A percentile compares a stretch with the other conserved stretches of the same genome.
phyloP scores from a whole-genome alignment of 2,797 vertebrate genomes.

The Staurois parvus region DNA sequence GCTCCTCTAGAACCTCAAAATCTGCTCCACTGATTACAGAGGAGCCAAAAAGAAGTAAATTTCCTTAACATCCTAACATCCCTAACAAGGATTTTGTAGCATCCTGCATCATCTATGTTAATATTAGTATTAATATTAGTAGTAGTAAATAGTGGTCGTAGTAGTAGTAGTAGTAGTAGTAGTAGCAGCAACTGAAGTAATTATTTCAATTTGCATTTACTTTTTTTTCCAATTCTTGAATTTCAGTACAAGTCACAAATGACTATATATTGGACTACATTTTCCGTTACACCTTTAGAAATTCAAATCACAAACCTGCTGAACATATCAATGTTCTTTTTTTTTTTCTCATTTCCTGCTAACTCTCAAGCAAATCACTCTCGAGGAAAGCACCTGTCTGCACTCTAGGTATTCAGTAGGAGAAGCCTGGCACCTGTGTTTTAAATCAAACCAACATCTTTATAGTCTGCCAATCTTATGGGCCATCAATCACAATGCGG shows the following conservation, averaged over 20 bases:
- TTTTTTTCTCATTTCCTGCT: not conserved
- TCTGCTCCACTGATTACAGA: no score
- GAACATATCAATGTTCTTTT: not conserved
- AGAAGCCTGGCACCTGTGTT: not conserved
- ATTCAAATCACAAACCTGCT: not conserved
- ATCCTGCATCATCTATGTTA: no score
- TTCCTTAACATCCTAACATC: no score
- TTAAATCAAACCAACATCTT: conserved; percentile 13
- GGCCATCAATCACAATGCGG: conserved; percentile 11
- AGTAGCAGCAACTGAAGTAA: no score
- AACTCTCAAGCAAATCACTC: not conserved
- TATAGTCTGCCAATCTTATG: not conserved
- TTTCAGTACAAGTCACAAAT: not conserved
- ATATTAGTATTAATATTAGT: no score
- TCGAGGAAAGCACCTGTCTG: not conserved
- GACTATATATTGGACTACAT: not conserved
- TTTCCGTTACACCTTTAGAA: not conserved
- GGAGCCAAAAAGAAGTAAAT: no score
- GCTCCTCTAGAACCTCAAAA: no score
- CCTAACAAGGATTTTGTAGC: no score
- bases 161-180: no score
- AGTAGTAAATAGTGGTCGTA: no score
- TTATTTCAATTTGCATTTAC: no score
- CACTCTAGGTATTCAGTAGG: not conserved
- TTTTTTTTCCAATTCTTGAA: not conserved